Conservation (phyloP, 2,113 vertebrate species). For the Ancistrus triradiatus region DNA sequence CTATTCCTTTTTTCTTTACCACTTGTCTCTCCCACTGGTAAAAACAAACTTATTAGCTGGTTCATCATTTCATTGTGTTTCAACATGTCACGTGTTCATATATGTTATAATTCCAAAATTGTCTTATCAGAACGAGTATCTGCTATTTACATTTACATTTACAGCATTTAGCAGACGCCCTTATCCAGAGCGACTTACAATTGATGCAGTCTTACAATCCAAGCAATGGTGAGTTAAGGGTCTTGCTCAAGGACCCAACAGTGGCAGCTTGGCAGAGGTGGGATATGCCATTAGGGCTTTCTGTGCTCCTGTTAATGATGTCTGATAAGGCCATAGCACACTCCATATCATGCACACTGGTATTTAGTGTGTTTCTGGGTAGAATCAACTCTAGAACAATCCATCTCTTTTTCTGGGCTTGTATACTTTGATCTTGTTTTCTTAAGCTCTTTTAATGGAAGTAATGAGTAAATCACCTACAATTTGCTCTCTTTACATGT, state of each 20-base stretch:
- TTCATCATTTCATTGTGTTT: not conserved
- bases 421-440: conserved; percentile 1
- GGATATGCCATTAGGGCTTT: not conserved
- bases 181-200: too few species aligned
- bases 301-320: too few species aligned
- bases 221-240: too few species aligned
- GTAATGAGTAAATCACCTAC: conserved; percentile 49
- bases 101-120: too few species aligned
- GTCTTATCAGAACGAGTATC: conserved; percentile 5
- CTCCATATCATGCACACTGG: conserved; percentile 5
- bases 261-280: too few species aligned
- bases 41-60: not conserved
- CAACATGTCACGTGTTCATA: not conserved
- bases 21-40: conserved; percentile 17
- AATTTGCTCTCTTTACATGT: conserved; percentile 31
- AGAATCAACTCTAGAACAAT: conserved; percentile 19
- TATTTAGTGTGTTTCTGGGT: conserved; percentile 26
- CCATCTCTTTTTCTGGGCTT: conserved; percentile 1
- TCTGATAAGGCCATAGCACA: not conserved
- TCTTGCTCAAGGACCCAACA: too few species aligned
- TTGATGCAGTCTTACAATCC: too few species aligned
- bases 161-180: too few species aligned
- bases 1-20: not conserved
- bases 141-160: too few species aligned
- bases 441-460: conserved; percentile 30